These are phyloP conservation scores for Egretta garzetta DNA, from an alignment of 2,113 vertebrate genomes.

Conservation along the genomic window DNA sequence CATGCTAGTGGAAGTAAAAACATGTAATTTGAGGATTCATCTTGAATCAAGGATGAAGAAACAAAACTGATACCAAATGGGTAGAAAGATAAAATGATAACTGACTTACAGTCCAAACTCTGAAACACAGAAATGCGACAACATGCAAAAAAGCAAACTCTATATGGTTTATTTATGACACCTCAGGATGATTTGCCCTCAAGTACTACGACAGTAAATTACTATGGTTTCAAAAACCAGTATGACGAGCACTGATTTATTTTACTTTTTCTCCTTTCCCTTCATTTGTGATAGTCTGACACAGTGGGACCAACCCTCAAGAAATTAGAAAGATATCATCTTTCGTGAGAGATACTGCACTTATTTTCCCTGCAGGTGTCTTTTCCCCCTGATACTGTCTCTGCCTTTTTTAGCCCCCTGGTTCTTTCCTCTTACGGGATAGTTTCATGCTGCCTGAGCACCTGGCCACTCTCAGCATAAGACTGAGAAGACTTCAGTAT, in stretches of 20 bases:
- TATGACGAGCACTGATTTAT: constrained; percentile 5
- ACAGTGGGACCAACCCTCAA: background rate
- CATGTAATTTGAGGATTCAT: background rate
- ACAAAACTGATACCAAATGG: background rate
- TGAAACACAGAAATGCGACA: background rate
- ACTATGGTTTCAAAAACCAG: constrained; percentile 25
- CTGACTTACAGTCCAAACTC: background rate
- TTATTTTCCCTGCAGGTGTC: constrained; percentile 17
- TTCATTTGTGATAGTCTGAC: constrained; percentile 34
- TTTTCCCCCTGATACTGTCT: background rate
- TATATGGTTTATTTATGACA: constrained; percentile 37
- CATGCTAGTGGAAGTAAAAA: background rate
- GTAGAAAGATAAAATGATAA: background rate
- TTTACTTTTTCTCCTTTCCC: constrained; percentile 17
- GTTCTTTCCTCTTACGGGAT: background rate
- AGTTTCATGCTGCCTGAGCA: background rate
- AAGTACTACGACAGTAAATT: constrained; percentile 34
- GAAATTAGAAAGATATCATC: constrained; percentile 34
- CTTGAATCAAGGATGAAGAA: background rate
- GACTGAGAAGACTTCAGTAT: background rate
- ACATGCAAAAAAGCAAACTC: background rate
- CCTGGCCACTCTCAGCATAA: background rate
- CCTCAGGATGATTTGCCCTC: constrained; percentile 4
- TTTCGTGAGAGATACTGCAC: background rate
- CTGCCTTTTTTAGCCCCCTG: background rate